phyloP scores from a whole-genome alignment of 2,888 invertebrate species.

The Ectemnius continuus region DNA sequence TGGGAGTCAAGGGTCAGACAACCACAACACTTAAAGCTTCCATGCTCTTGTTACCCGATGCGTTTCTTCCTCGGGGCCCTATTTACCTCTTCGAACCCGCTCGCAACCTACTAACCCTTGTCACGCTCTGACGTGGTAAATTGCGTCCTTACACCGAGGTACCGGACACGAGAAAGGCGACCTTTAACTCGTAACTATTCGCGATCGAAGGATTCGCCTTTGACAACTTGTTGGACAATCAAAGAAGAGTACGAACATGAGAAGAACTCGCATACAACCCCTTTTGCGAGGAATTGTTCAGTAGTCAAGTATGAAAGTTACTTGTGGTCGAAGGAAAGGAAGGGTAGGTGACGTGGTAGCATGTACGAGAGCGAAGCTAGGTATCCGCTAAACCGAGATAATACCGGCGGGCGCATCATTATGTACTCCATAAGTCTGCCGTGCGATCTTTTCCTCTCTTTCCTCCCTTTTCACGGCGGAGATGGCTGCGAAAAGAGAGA shows the following conservation, averaged over 20 bases:
- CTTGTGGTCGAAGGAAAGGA: too few relatives aligned
- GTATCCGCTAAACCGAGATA: slow-evolving; percentile 65
- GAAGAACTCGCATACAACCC: too few relatives aligned
- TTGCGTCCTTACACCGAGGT: too few relatives aligned
- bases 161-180: too few relatives aligned
- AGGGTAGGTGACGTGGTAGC: neutral
- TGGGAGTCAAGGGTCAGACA: slow-evolving; percentile 17
- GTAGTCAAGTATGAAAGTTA: too few relatives aligned
- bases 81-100: neutral
- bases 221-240: too few relatives aligned
- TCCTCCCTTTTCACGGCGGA: slow-evolving; percentile 23
- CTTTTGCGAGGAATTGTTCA: too few relatives aligned
- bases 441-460: slow-evolving; percentile 35
- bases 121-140: slow-evolving; percentile 4
- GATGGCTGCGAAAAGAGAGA: slow-evolving; percentile 22
- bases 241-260: too few relatives aligned
- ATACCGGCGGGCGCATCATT: slow-evolving; percentile 68
- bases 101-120: slow-evolving; percentile 6
- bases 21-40: too few relatives aligned
- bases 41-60: too few relatives aligned
- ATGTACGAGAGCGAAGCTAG: slow-evolving; percentile 37
- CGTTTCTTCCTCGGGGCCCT: neutral
- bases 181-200: too few relatives aligned
- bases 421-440: slow-evolving; percentile 70
- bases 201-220: too few relatives aligned